Evolutionary conservation across 2,888 invertebrate species (phyloP), one percentile per base, ranked within the genome.

Genomic region (Cephus pygmeus): DNA sequence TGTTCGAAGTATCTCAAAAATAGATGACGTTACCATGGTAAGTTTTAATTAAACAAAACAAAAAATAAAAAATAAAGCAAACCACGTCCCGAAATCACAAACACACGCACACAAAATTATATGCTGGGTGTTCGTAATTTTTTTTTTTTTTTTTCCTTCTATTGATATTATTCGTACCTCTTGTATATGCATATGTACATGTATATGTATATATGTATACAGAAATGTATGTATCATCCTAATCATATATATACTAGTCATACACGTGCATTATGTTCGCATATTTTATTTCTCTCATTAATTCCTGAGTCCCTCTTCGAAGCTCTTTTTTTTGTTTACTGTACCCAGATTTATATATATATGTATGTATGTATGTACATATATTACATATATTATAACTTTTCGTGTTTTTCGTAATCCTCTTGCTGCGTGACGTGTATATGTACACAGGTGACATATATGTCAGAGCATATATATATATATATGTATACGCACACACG

Each of bases 1-100:
- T 96, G 97, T 98, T 94, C 95, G 98, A 95, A 98, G 98, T 96
- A 97, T 98, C 94, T 97, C 98, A 94, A 98, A 98, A 95, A 98
- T 98, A 94, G 98, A 98, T 96, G 98, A 98, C 95, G 98, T 98
- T 93, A 98, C 97, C 91, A 98, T 98, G 98, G 98, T 98, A 97
- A 97, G 97, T 97, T 92, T 91, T 75, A 81, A 79, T 79, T 73
- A 78, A 74, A 73, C 73, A 79, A 79, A 69, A 76, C 79, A 23
- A 71, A 73, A 76, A 56, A 82, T 83, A 85, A 83, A 84, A 80
- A 56, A 2, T 31, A 81, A 79, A 84, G 83, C 79, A 87, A 35
- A 83, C 83, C 87, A 85, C 84, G 84, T 76, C 81, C 83, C 34
- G n/a, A 74, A 75, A 34, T 86, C 85, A 88, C 87, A 86, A 81